Conservation (phyloP, 2,113 vertebrate genomes). For the Oreochromis tanganicae region DNA sequence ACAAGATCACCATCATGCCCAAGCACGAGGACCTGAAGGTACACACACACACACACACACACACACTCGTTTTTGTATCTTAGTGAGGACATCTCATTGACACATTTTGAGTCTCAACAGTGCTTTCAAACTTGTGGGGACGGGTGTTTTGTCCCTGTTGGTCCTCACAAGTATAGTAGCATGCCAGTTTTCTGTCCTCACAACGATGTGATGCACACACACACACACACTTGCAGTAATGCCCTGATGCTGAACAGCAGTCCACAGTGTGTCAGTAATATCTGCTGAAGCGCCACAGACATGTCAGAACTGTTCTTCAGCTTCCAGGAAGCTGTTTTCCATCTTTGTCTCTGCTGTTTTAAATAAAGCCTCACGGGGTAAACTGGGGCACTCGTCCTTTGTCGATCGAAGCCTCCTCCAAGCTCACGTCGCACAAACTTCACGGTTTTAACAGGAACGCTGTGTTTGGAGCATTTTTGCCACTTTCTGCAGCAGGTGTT, state of each 20-base stretch:
- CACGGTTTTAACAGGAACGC: accelerated
- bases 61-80: background rate
- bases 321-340: background rate
- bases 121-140: no score
- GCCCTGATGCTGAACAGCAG: background rate
- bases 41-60: background rate
- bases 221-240: background rate
- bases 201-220: background rate
- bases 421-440: background rate
- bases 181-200: no score
- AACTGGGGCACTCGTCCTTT: background rate
- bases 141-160: no score
- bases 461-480: accelerated
- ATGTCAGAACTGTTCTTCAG: background rate
- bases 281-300: background rate
- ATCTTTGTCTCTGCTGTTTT: background rate
- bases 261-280: background rate
- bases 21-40: constrained; percentile 97
- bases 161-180: no score
- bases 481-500: accelerated
- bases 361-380: background rate
- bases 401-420: background rate
- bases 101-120: no score
- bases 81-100: no score
- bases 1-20: constrained; percentile 97